phyloP scores from a whole-genome alignment of 2,888 invertebrate genomes.

The Rutpela maculata region DNA sequence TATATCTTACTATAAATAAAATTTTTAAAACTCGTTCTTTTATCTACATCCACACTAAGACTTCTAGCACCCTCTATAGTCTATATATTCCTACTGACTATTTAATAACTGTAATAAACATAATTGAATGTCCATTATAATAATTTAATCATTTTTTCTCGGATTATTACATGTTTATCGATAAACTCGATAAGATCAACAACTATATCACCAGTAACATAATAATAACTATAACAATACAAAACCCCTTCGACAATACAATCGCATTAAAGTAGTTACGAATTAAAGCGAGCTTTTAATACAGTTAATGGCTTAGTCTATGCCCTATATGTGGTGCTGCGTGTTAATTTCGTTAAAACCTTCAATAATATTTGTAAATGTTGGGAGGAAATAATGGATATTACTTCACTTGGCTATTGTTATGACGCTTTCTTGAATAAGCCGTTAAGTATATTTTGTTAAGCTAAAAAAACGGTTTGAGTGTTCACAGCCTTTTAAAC shows the following conservation, averaged over 20 bases:
- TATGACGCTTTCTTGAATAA: too few species aligned
- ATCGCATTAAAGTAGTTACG: neutral
- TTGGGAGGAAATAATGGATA: neutral
- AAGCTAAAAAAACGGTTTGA: too few species aligned
- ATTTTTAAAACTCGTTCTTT: too few species aligned
- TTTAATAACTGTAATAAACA: neutral
- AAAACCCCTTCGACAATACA: neutral
- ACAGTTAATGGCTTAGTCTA: neutral
- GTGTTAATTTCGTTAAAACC: neutral
- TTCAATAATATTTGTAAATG: neutral
- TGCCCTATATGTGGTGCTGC: neutral
- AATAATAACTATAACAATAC: neutral
- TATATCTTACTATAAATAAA: too few species aligned
- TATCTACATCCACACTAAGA: too few species aligned
- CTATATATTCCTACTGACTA: neutral
- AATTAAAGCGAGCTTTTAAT: neutral
- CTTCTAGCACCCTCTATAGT: too few species aligned
- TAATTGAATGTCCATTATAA: neutral
- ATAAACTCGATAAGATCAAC: neutral
- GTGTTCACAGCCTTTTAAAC: too few species aligned
- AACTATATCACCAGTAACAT: neutral
- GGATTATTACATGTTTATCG: neutral
- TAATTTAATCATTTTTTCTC: neutral
- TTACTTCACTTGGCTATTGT: neutral
- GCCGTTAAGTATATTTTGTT: too few species aligned